Percentiles rank a stretch among this genome's conserved stretches.
phyloP scores from a whole-genome alignment of 2,888 invertebrate species.

The Crematogaster levior region DNA sequence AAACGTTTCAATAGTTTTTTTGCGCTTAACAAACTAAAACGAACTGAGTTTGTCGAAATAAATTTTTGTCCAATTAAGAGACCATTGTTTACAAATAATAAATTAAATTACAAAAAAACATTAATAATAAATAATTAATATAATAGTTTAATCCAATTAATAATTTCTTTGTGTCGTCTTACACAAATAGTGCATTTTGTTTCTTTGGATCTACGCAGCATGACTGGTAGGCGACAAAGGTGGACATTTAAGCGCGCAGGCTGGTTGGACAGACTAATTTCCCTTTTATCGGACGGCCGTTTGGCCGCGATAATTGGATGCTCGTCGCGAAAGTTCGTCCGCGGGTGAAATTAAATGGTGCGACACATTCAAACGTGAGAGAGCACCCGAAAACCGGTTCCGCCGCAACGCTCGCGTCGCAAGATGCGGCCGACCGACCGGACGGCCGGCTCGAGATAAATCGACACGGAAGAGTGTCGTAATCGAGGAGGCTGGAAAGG shows the following conservation, averaged over 20 bases:
- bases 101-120: neutral
- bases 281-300: slow-evolving; percentile 70
- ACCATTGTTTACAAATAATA: neutral
- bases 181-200: neutral
- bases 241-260: slow-evolving; percentile 46
- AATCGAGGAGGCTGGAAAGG: slow-evolving; percentile 69
- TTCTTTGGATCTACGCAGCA: neutral
- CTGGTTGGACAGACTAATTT: slow-evolving; percentile 67
- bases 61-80: neutral
- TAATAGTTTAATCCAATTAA: neutral
- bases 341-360: slow-evolving; percentile 74
- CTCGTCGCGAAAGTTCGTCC: slow-evolving; percentile 73
- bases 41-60: neutral
- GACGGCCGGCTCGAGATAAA: slow-evolving; percentile 69
- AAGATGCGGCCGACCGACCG: slow-evolving; percentile 44
- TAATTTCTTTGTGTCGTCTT: neutral
- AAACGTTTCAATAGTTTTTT: neutral
- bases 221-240: slow-evolving; percentile 24
- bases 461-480: slow-evolving; percentile 77
- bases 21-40: neutral
- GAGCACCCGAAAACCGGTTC: slow-evolving; percentile 74
- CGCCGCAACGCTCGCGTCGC: slow-evolving; percentile 36
- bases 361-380: slow-evolving; percentile 72
- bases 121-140: neutral
- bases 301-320: slow-evolving; percentile 66